Evolutionary conservation across 2,888 invertebrate species (phyloP).

Genomic region (Branchinecta sandiegonensis): DNA sequence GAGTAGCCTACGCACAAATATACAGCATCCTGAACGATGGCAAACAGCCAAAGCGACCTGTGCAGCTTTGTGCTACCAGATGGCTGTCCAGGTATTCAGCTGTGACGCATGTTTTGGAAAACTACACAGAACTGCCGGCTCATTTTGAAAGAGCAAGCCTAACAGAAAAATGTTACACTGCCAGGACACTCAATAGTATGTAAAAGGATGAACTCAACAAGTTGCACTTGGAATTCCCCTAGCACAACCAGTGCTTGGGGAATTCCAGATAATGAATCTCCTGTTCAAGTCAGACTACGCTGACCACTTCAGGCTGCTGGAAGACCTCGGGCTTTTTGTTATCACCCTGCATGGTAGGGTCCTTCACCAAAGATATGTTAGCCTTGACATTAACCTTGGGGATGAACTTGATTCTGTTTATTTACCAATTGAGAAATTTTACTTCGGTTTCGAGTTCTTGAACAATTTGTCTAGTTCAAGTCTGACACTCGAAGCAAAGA

Average conservation of each 20-base stretch:
- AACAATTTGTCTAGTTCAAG: constrained; percentile 3
- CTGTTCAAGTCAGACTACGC: constrained; percentile 8
- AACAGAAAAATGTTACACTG: constrained; percentile 17
- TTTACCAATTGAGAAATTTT: neutral
- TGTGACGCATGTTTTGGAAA: neutral
- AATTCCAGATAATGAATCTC: constrained; percentile 13
- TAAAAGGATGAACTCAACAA: constrained; percentile 17
- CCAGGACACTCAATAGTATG: neutral
- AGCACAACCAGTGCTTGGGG: constrained; percentile 15
- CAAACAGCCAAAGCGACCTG: neutral
- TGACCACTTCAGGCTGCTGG: constrained; percentile 1
- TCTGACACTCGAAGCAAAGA: neutral
- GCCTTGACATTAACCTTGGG: constrained; percentile 8
- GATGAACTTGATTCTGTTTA: constrained; percentile 6
- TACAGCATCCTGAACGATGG: neutral
- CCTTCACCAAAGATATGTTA: constrained; percentile 10
- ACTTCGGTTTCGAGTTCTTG: constrained; percentile 10
- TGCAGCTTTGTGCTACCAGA: neutral
- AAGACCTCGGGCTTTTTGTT: constrained; percentile 7
- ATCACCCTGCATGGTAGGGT: constrained; percentile 4
- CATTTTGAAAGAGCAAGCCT: neutral
- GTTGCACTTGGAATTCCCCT: constrained; percentile 9
- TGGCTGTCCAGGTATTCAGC: neutral
- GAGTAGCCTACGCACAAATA: neutral
- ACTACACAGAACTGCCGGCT: neutral